phyloP scores from a whole-genome alignment of 2,888 invertebrate genomes.

The Parochlus steinenii region DNA sequence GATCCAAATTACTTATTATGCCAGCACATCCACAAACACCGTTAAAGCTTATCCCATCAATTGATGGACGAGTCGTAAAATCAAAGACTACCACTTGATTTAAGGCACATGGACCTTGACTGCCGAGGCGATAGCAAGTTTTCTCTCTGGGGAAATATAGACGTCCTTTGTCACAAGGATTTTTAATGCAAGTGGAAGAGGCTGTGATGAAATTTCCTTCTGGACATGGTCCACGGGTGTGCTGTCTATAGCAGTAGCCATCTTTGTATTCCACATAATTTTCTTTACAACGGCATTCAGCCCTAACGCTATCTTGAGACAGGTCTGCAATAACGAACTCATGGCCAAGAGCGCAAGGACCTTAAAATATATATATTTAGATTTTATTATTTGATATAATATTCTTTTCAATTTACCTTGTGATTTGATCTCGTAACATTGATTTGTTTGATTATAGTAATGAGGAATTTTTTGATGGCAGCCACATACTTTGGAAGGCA shows the following conservation, averaged over 20 bases:
- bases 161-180: conserved; percentile 58
- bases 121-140: conserved; percentile 62
- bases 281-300: conserved; percentile 51
- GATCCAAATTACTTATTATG: conserved; percentile 27
- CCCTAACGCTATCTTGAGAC: conserved; percentile 23
- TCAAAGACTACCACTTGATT: conserved; percentile 68
- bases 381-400: not conserved
- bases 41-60: conserved; percentile 68
- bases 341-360: conserved; percentile 61
- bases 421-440: conserved; percentile 60
- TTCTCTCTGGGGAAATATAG: conserved; percentile 58
- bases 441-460: conserved; percentile 47
- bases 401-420: not conserved
- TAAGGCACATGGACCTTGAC: conserved; percentile 53
- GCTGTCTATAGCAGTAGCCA: conserved; percentile 57
- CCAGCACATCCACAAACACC: conserved; percentile 61
- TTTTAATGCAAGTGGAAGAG: conserved; percentile 45
- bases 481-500: conserved; percentile 55
- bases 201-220: conserved; percentile 50
- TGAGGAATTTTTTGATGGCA: conserved; percentile 56
- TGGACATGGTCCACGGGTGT: conserved; percentile 63
- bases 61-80: conserved; percentile 55
- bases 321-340: conserved; percentile 40
- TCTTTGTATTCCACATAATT: conserved; percentile 45
- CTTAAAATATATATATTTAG: conserved; percentile 20